Percentiles rank a stretch among this genome's conserved stretches.
These are phyloP conservation scores for Cataglyphis cursor DNA, from an alignment of 2,888 invertebrate species.

Conservation along the genomic window DNA sequence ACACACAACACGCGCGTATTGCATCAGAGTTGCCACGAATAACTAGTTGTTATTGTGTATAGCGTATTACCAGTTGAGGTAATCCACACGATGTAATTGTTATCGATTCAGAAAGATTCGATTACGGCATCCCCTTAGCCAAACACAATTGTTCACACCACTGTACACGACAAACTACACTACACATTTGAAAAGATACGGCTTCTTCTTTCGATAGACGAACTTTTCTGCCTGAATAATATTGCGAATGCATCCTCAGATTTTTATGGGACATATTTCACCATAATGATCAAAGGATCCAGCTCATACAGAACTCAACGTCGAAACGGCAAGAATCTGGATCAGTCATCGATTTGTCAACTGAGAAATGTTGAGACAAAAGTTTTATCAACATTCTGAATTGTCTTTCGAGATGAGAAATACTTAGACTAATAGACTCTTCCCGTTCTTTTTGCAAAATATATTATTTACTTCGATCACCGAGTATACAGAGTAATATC, in stretches of 20 bases:
- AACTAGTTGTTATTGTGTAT: conserved; percentile 74
- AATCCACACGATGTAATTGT: conserved; percentile 72
- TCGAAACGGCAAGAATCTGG: conserved; percentile 67
- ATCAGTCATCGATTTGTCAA: conserved; percentile 30
- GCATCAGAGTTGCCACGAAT: conserved; percentile 75
- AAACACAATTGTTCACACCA: conserved; percentile 65
- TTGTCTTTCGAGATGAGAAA: conserved; percentile 75
- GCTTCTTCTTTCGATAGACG: conserved; percentile 41
- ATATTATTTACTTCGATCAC: conserved; percentile 57
- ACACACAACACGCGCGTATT: conserved; percentile 79
- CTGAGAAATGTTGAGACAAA: conserved; percentile 29
- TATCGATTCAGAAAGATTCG: conserved; percentile 66
- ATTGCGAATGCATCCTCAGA: conserved; percentile 4
- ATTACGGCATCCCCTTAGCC: conserved; percentile 66
- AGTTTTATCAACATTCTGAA: conserved; percentile 59
- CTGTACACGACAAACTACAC: conserved; percentile 42
- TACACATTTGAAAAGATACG: conserved; percentile 43
- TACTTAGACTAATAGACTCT: conserved; percentile 71
- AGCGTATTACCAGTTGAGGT: conserved; percentile 66
- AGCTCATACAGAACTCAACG: conserved; percentile 74
- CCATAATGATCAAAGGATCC: conserved; percentile 16
- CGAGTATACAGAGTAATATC: conserved; percentile 70
- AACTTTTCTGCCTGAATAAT: conserved; percentile 45
- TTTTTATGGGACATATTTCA: conserved; percentile 19
- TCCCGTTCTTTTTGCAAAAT: conserved; percentile 62